These are phyloP conservation scores for Lottia gigantea DNA, from an alignment of 2,888 invertebrate species.

Conservation along the genomic window DNA sequence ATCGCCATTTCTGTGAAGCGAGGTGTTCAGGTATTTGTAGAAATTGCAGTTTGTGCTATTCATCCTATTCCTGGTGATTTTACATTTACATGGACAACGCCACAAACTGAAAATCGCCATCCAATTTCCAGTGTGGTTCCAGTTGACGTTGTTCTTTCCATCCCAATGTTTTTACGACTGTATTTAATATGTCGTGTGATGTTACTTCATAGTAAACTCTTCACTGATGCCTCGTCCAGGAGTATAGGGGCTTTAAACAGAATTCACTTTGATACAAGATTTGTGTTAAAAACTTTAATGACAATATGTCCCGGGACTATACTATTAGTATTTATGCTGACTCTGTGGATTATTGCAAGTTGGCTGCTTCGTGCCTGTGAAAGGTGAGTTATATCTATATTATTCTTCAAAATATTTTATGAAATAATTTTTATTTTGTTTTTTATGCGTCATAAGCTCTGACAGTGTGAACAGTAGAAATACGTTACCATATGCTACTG, in stretches of 20 bases:
- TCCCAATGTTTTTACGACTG: slow-evolving; percentile 99
- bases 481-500: too few relatives aligned
- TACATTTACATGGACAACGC: slow-evolving; percentile 93
- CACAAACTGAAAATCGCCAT: slow-evolving; percentile 43
- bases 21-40: slow-evolving; percentile 73
- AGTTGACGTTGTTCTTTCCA: slow-evolving; percentile 90
- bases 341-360: slow-evolving; percentile 98
- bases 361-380: slow-evolving; percentile 99
- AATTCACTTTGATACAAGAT: slow-evolving; percentile 82
- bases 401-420: too few relatives aligned
- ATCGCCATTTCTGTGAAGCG: slow-evolving; percentile 99
- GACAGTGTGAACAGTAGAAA: too few relatives aligned
- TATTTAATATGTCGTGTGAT: slow-evolving; percentile 99
- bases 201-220: slow-evolving; percentile 98
- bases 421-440: too few relatives aligned
- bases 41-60: slow-evolving; percentile 91
- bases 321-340: slow-evolving; percentile 98
- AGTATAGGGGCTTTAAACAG: slow-evolving; percentile 73
- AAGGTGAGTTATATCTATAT: slow-evolving; percentile 75
- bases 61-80: slow-evolving; percentile 98
- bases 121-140: slow-evolving; percentile 54
- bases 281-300: slow-evolving; percentile 98
- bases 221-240: slow-evolving; percentile 98
- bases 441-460: too few relatives aligned
- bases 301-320: slow-evolving; percentile 99